Conservation (phyloP, 1,140 invertebrate genomes). For the Aporrectodea caliginosa region DNA sequence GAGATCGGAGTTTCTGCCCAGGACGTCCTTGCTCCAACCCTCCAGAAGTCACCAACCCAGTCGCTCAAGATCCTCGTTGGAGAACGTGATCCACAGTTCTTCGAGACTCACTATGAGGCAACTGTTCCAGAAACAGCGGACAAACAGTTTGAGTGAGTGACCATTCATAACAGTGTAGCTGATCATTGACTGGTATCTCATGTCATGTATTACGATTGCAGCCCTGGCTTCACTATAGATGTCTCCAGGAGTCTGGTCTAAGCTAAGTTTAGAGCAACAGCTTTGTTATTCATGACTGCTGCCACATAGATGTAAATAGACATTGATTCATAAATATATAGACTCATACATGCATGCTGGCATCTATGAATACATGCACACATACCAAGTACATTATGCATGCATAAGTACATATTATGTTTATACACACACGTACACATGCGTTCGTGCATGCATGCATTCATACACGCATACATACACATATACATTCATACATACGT, state of each 20-base stretch:
- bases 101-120: neutral
- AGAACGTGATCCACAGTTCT: conserved; percentile 7
- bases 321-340: neutral
- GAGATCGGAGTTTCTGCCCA: conserved; percentile 9
- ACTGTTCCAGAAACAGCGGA: conserved; percentile 8
- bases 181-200: no score
- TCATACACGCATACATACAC: neutral
- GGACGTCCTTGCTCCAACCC: neutral
- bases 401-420: neutral
- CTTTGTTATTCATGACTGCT: no score
- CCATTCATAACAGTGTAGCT: no score
- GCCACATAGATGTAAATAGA: neutral
- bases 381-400: neutral
- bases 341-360: neutral
- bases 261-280: no score
- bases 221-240: no score
- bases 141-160: neutral
- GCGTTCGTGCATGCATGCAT: neutral
- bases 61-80: conserved; percentile 17
- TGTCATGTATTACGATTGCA: no score
- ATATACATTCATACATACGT: no score
- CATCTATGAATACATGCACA: neutral
- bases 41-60: conserved; percentile 7
- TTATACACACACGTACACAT: neutral
- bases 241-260: no score